Base-by-base conservation (phyloP, 2,888 invertebrate species). In the Cataglyphis altisquamis region DNA sequence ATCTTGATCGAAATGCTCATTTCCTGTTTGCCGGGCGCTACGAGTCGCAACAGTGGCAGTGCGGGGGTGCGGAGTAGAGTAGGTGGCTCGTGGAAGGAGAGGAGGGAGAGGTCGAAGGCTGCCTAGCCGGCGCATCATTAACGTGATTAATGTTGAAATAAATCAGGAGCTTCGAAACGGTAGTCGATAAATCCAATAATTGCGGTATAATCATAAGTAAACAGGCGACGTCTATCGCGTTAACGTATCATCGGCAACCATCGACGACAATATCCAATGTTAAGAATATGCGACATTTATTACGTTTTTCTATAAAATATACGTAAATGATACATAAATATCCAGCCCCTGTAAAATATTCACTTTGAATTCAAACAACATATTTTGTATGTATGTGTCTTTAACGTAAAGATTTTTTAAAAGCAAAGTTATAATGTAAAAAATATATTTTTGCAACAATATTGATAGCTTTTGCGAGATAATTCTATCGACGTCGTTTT, bases 81-180 rank as follows among this genome's bases (percentile, higher is more conserved):
- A 57, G 83, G 60, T 81, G 82, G 63, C 83, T 89, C 85, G 89
- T 82, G 86, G 89, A 87, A 91, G 89, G 90, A 89, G 90, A 89
- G 90, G 90, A 91, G 91, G 77, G 92, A 80, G 85, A 72, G 88
- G 88, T 83, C 89, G 90, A 90, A 90, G 88, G 90, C 87, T 91
- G 91, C 91, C 91, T 89, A 91, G 91, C 90, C 89, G 92, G 92
- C 92, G 92, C 94, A 94, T 94, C 94, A 94, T 94, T 94, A 94
- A 93, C 92, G 93, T 94, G 94, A 94, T 94, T 94, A 94, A 94
- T 94, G 94, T 92, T 92, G 94, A 94, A 94, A 94, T 94, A 94
- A 94, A 94, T 94, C 94, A 94, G 93, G 91, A 91, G 93, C 90
- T 90, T 91, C 92, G 93, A 89, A 93, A 92, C 93, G 92, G 92